phyloP scores from a whole-genome alignment of 2,113 vertebrate genomes.

The Ia io region DNA sequence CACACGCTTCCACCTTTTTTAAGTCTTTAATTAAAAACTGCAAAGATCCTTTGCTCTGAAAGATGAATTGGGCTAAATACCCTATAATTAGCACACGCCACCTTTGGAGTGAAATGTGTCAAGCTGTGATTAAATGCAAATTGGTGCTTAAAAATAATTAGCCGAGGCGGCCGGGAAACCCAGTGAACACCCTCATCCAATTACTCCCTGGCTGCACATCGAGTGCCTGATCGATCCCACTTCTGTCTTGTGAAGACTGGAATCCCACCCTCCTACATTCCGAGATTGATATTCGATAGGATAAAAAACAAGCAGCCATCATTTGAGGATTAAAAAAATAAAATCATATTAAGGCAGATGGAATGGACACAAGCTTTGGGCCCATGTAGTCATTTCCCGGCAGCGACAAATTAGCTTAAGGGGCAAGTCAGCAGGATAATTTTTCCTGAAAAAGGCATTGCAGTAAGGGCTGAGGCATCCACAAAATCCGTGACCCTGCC shows the following conservation, averaged over 20 bases:
- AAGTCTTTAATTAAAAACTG: slow-evolving; percentile 79
- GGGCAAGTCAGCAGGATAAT: background rate
- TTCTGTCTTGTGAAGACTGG: slow-evolving; percentile 70
- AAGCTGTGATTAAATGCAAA: slow-evolving; percentile 87
- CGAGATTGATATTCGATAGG: slow-evolving; percentile 36
- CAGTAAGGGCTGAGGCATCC: background rate
- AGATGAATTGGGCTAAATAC: slow-evolving; percentile 79
- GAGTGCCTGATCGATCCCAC: slow-evolving; percentile 66
- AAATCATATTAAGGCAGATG: background rate
- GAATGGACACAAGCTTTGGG: background rate
- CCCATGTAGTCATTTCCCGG: background rate
- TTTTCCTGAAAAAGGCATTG: background rate
- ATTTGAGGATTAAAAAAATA: background rate
- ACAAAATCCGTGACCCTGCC: background rate
- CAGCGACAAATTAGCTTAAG: background rate
- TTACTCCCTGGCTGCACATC: slow-evolving; percentile 72
- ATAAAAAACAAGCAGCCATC: slow-evolving; percentile 14
- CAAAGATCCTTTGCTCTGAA: slow-evolving; percentile 66
- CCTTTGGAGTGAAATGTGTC: slow-evolving; percentile 84
- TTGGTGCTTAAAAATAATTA: slow-evolving; percentile 87
- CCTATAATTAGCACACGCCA: slow-evolving; percentile 78
- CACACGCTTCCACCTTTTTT: slow-evolving; percentile 68
- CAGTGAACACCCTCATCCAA: slow-evolving; percentile 78
- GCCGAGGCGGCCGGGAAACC: slow-evolving; percentile 82
- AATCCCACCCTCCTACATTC: slow-evolving; percentile 50